phyloP scores from a whole-genome alignment of 2,797 vertebrate genomes.

The Sebastes nivosus region DNA sequence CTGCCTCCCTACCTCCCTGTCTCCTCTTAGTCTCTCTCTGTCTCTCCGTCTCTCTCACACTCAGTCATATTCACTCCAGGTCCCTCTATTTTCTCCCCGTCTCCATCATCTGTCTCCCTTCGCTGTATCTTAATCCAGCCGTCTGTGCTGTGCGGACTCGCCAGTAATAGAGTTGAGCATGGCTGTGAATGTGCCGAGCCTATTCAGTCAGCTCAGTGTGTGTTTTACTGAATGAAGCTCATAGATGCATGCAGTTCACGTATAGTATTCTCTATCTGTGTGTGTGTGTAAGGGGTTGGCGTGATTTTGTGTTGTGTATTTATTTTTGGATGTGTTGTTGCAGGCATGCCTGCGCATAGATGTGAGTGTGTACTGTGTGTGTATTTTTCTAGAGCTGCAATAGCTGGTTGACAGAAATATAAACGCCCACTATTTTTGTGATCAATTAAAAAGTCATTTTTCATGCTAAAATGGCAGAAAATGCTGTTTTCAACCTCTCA shows the following conservation, averaged over 20 bases:
- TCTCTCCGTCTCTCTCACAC: background rate
- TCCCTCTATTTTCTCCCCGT: slow-evolving; percentile 17
- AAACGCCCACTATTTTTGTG: too few relatives aligned
- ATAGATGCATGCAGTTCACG: background rate
- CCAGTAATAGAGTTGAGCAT: slow-evolving; percentile 43
- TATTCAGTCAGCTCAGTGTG: slow-evolving; percentile 9
- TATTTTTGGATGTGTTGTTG: background rate
- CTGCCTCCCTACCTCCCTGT: background rate
- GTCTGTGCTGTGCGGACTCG: slow-evolving; percentile 10
- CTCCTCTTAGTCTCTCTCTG: background rate
- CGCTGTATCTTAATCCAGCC: slow-evolving; percentile 47
- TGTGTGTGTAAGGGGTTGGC: background rate
- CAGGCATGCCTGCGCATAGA: background rate
- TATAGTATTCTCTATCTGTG: background rate
- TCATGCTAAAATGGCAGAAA: too few relatives aligned
- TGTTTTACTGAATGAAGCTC: slow-evolving; percentile 20
- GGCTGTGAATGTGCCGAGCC: background rate
- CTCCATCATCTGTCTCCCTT: slow-evolving; percentile 39
- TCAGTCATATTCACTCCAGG: slow-evolving; percentile 26
- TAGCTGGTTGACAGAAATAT: too few relatives aligned
- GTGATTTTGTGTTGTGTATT: background rate
- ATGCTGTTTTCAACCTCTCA: too few relatives aligned
- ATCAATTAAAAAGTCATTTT: too few relatives aligned
- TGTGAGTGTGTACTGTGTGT: background rate
- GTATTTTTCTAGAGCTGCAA: background rate